A percentile compares a stretch with the other conserved stretches of the same genome.
These are phyloP conservation scores for Phoenicopterus ruber DNA, from an alignment of 2,113 vertebrate genomes.

Conservation along the genomic window DNA sequence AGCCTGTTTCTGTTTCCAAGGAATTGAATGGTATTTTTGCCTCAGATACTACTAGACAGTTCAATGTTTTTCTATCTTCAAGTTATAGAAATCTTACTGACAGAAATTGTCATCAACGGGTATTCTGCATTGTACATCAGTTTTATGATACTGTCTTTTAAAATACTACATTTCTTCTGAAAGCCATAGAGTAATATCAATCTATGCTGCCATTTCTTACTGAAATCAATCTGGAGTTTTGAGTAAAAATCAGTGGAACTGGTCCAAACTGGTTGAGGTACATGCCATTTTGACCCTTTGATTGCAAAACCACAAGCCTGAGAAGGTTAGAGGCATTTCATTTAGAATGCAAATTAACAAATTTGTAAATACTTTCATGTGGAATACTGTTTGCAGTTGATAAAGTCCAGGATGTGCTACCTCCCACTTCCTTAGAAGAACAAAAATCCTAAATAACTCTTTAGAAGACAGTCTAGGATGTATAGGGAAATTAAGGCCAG, in stretches of 20 bases:
- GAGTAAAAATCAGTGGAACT: not conserved
- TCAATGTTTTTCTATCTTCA: not conserved
- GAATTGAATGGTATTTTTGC: conserved; percentile 13
- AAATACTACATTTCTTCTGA: not conserved
- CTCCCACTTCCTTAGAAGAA: not conserved
- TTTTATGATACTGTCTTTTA: not conserved
- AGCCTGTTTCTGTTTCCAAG: conserved; percentile 13
- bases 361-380: not conserved
- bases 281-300: not conserved
- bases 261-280: not conserved
- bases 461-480: not conserved
- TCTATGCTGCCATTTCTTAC: not conserved
- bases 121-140: not conserved
- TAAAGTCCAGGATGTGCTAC: not conserved
- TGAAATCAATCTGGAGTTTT: not conserved
- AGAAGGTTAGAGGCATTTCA: not conserved
- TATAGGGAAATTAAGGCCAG: not conserved
- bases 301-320: not conserved
- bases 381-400: not conserved
- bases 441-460: not conserved
- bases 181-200: not conserved
- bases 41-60: not conserved
- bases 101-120: not conserved
- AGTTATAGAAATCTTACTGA: not conserved
- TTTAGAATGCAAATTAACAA: not conserved